phyloP scores from a whole-genome alignment of 2,888 invertebrate species.

The Chloromyia formosa region DNA sequence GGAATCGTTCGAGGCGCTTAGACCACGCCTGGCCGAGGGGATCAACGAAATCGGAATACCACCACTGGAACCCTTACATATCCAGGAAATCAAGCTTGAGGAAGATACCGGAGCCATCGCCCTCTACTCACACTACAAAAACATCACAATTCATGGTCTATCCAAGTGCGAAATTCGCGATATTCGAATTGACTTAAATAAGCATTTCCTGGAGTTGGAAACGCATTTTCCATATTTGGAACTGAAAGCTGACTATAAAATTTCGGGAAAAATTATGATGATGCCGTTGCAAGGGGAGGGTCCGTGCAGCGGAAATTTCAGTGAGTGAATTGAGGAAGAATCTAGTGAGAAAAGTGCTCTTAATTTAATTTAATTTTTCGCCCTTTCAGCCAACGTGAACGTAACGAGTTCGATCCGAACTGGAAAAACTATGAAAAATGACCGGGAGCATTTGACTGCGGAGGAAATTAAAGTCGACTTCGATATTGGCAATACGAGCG shows the following conservation, averaged over 20 bases:
- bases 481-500: conserved; percentile 70
- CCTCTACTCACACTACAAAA: conserved; percentile 72
- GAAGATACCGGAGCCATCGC: conserved; percentile 75
- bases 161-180: conserved; percentile 71
- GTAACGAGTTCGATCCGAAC: conserved; percentile 70
- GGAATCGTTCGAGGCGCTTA: conserved; percentile 69
- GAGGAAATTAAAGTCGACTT: conserved; percentile 74
- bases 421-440: conserved; percentile 67
- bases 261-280: conserved; percentile 77
- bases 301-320: conserved; percentile 72
- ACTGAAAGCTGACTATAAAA: conserved; percentile 72
- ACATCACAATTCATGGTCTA: conserved; percentile 72
- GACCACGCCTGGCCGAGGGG: conserved; percentile 69
- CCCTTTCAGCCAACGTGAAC: conserved; percentile 71
- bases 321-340: conserved; percentile 65
- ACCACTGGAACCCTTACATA: conserved; percentile 73
- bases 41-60: conserved; percentile 76
- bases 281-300: conserved; percentile 78
- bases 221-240: conserved; percentile 72
- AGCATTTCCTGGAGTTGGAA: conserved; percentile 68
- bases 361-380: conserved; percentile 4
- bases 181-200: conserved; percentile 63
- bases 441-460: conserved; percentile 69
- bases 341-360: neutral
- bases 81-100: conserved; percentile 75